Evolutionary conservation across 2,888 invertebrate species (phyloP), one percentile per base, ranked within the genome.

Genomic region (Oligia latruncula): DNA sequence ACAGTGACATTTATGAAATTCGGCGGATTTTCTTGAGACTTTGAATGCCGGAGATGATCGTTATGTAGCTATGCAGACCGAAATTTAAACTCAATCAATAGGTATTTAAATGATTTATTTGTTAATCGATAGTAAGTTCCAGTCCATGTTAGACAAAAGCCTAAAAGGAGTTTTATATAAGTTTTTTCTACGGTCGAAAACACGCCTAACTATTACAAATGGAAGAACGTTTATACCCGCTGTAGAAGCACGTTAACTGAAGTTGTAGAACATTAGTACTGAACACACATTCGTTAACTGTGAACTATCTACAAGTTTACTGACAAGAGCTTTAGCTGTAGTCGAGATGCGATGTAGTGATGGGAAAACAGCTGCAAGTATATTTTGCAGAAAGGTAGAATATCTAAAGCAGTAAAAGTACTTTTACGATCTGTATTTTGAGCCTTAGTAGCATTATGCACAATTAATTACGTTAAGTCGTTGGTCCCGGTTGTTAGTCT

Each of bases 1-100:
- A 62, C 40, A 49, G 29, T 60, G 20, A 29, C 20, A 67, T 76
- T 76, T 40, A 40, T n/a, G 29, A 67, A 58, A 6, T 67, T 78
- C 17, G 4, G 13, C 4, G 29, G 40, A 67, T n/a, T 71, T 76
- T 73, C 23, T 43, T 43, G 9, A 40, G 60, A 73, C 9, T 40
- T 73, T 62, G 49, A 76, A 74, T 52, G 40, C 11, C 74, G 29
- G 6, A 43, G 40, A 43, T n/a, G 35, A 52, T 40, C 52, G n/a
- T 40, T 43, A 55, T 0, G 43, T 40, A 2, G 2, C 0, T 43
- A 15, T 13, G 3, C 11, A 65, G 35, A n/a, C 23, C 40, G 46
- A 49, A 49, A 4, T 35, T 46, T 35, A 17, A 20, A 5, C 20
- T 23, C 9, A 11, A 13, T 13, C n/a, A 60, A 29, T 11, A 60